These are phyloP conservation scores for Montipora efflorescens DNA, from an alignment of 64 coral and sea anemone species.

Conservation along the genomic window DNA sequence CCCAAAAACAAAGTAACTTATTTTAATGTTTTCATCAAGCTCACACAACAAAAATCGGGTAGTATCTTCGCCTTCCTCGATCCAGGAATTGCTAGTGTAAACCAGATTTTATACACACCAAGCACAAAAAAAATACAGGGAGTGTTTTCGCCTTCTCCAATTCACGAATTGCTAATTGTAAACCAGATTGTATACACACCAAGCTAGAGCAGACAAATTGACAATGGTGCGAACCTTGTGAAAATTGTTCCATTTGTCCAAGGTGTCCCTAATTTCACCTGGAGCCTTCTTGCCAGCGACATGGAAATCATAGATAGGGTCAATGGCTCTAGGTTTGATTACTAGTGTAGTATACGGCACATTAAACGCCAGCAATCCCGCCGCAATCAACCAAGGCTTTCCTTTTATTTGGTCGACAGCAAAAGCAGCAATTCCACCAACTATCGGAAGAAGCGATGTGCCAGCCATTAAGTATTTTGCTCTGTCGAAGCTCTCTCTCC, in stretches of 20 bases:
- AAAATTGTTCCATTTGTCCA: conserved; percentile 54
- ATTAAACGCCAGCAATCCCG: conserved; percentile 50
- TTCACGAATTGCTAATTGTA: conserved; percentile 18
- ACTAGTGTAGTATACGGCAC: conserved; percentile 41
- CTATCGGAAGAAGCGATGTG: conserved; percentile 56
- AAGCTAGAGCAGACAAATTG: conserved; percentile 45
- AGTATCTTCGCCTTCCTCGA: not conserved
- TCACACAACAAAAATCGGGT: no score
- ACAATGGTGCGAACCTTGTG: conserved; percentile 56
- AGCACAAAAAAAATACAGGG: no score
- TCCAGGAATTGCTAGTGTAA: not conserved
- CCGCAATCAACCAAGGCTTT: conserved; percentile 47
- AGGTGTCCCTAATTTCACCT: conserved; percentile 36
- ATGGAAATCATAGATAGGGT: conserved; percentile 46
- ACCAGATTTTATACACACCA: no score
- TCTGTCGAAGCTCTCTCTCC: conserved; percentile 39
- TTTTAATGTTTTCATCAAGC: no score
- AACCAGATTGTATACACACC: conserved; percentile 54
- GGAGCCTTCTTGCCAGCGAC: conserved; percentile 50
- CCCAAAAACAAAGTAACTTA: no score
- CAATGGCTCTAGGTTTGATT: conserved; percentile 45
- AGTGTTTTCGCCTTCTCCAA: not conserved
- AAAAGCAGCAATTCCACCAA: conserved; percentile 41
- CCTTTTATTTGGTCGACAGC: conserved; percentile 51
- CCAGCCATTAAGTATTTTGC: conserved; percentile 53